Conservation (phyloP, 2,888 invertebrate genomes). For the Microchrysa polita region DNA sequence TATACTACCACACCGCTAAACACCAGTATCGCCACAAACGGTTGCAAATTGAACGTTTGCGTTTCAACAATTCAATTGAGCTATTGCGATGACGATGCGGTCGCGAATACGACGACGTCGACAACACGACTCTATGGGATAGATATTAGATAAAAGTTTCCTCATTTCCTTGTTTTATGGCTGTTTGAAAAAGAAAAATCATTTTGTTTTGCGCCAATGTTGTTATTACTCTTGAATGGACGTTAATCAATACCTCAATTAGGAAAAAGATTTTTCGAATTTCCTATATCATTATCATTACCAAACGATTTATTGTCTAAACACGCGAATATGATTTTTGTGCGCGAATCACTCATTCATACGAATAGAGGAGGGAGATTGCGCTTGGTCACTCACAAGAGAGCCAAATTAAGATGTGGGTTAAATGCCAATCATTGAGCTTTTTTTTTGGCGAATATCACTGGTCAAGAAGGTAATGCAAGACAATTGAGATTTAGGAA, state of each 20-base stretch:
- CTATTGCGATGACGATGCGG: no score
- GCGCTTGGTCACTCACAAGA: constrained; percentile 6
- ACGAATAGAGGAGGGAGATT: no score
- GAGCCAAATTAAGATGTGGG: constrained; percentile 32
- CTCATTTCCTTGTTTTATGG: not conserved
- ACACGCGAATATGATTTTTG: constrained; percentile 18
- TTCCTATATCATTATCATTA: constrained; percentile 29
- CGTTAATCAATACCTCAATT: constrained; percentile 34
- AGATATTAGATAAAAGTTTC: constrained; percentile 8
- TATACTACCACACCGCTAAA: no score
- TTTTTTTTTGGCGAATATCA: no score
- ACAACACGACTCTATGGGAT: constrained; percentile 2
- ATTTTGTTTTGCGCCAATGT: not conserved
- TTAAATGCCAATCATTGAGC: constrained; percentile 37
- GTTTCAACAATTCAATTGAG: not conserved
- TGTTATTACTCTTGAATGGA: not conserved
- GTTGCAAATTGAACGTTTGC: no score
- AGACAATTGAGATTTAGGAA: not conserved
- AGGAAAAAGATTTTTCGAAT: constrained; percentile 28
- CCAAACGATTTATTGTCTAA: constrained; percentile 33
- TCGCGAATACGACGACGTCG: no score
- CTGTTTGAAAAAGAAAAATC: no score
- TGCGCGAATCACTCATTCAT: constrained; percentile 12
- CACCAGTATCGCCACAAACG: no score
- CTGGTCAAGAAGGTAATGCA: not conserved